Percentiles rank a stretch among this genome's conserved stretches.
These are phyloP conservation scores for Anser brachyrhynchus DNA, from an alignment of 2,113 vertebrate genomes.

Conservation along the genomic window DNA sequence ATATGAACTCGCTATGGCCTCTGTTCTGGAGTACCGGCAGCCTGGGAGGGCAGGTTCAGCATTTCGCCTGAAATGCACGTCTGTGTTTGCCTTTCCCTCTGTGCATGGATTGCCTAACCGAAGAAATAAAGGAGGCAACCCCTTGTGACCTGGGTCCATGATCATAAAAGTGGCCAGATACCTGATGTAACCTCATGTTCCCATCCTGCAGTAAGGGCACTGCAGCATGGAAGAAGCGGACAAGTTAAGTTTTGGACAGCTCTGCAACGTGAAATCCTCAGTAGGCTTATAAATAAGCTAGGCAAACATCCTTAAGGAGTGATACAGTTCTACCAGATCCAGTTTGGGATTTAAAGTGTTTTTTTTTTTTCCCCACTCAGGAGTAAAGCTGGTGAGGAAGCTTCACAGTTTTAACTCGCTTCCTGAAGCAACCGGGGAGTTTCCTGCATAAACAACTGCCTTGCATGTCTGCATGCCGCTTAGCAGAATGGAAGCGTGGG, in stretches of 20 bases:
- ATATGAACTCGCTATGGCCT: not conserved
- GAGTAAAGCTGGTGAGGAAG: not conserved
- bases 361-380: not conserved
- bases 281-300: not conserved
- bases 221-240: not conserved
- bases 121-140: not conserved
- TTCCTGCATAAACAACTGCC: not conserved
- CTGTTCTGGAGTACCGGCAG: not conserved
- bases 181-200: not conserved
- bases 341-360: not conserved
- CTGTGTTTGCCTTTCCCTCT: not conserved
- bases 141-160: not conserved
- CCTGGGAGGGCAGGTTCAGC: not conserved
- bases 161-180: not conserved
- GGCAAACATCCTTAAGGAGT: not conserved
- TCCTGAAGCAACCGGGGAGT: not conserved
- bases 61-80: not conserved
- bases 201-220: not conserved
- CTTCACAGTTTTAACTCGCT: not conserved
- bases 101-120: not conserved
- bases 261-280: not conserved
- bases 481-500: not conserved
- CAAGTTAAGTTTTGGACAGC: not conserved
- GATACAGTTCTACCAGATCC: not conserved
- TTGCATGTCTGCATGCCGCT: not conserved